phyloP scores from a whole-genome alignment of 2,113 vertebrate species.

The Chloroceryle aenea region DNA sequence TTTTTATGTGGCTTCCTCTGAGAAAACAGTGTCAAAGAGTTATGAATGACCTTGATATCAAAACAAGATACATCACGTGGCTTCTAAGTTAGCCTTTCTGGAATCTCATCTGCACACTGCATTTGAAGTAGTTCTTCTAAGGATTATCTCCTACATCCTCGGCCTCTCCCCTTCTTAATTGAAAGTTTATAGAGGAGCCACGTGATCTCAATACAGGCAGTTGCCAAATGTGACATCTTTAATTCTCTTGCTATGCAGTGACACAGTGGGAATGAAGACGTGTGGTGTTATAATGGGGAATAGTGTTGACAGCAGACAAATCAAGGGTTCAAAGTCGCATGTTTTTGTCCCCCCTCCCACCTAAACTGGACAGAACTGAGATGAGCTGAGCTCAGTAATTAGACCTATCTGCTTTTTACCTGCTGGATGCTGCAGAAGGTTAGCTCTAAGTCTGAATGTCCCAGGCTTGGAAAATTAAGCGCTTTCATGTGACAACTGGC shows the following conservation, averaged over 20 bases:
- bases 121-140: conserved; percentile 34
- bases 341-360: not conserved
- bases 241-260: not conserved
- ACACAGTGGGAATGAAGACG: not conserved
- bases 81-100: conserved; percentile 36
- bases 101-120: not conserved
- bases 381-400: not conserved
- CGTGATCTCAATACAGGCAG: not conserved
- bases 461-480: not conserved
- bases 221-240: not conserved
- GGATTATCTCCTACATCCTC: conserved; percentile 22
- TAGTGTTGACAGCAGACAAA: not conserved
- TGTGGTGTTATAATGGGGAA: not conserved
- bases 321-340: not conserved
- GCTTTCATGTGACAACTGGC: not conserved
- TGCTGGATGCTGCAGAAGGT: not conserved
- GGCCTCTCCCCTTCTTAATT: conserved; percentile 25
- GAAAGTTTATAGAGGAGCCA: conserved; percentile 23
- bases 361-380: not conserved
- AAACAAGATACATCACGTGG: conserved; percentile 1
- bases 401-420: not conserved
- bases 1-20: conserved; percentile 22
- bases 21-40: not conserved
- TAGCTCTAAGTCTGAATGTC: not conserved
- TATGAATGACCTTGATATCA: conserved; percentile 34